phyloP scores from a whole-genome alignment of 2,113 vertebrate genomes.

The Dipodomys merriami region DNA sequence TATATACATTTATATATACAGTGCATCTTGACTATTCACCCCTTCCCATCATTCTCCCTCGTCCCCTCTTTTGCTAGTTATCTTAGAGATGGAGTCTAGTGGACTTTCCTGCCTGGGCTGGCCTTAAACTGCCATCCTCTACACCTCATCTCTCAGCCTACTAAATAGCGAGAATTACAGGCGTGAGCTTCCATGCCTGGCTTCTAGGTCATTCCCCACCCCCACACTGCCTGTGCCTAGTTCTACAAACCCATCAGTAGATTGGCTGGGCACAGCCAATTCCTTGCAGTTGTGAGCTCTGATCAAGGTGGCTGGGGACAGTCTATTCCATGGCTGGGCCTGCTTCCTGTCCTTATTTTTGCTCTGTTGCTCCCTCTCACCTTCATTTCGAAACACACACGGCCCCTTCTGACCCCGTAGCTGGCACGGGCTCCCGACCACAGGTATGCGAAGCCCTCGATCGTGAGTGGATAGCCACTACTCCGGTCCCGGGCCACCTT shows the following conservation, averaged over 20 bases:
- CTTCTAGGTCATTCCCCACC: no score
- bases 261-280: not conserved
- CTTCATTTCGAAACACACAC: constrained; percentile 95
- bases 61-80: no score
- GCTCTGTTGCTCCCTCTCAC: constrained; percentile 79
- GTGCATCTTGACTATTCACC: no score
- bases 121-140: no score
- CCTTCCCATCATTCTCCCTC: no score
- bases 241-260: not conserved
- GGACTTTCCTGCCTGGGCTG: no score
- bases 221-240: not conserved
- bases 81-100: no score
- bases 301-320: not conserved
- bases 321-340: not conserved
- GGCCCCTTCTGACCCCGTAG: constrained; percentile 90
- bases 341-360: not conserved
- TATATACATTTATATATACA: no score
- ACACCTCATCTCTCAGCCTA: no score
- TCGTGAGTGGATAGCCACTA: constrained; percentile 93
- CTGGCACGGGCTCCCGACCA: constrained; percentile 94
- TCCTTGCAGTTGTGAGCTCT: not conserved
- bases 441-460: constrained; percentile 94
- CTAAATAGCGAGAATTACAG: no score
- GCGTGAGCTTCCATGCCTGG: no score
- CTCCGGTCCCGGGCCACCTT: constrained; percentile 93